Base-by-base conservation (phyloP, 1,140 invertebrate genomes). In the Rhopalosiphum padi region DNA sequence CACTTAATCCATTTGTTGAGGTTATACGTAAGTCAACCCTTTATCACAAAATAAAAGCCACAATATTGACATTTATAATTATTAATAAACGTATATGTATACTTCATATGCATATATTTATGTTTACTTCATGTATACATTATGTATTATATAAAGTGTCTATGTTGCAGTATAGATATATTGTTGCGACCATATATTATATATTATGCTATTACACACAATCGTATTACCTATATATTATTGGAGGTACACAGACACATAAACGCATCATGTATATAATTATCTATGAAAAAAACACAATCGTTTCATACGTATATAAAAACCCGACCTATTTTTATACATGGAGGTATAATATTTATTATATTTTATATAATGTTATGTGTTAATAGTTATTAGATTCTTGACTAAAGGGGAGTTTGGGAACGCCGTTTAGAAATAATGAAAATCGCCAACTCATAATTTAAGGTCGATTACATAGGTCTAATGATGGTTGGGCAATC, bases 371-470 rank as follows among this genome's bases (percentile, higher is more conserved):
- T 11, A 35, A 77, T 41, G 7, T 43, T 41, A 25, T 25, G 83
- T 85, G 41, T 9, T 85, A 43, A 85, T 9, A 41, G 41, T 85
- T 85, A 85, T 85, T 85, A 85, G 23, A 85, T 85, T 41, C 9
- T 43, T 43, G 83, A 43, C 37, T 3, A 25, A 5, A 23, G 37
- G 37, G 37, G 82, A 37, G 35, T 83, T 23, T 37, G 37, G 8
- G 82, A 2, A 85, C 8, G 37, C 15, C 23, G 41, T 43, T 41
- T 41, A 85, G 8, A 85, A 85, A 85, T 41, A 85, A 85, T 41
- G 23, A 85, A 85, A 85, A 85, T 85, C 3, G 83, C 83, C 83
- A 41, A 85, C 37, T 85, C 83, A 85, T 85, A 37, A 41, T 85
- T 85, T 41, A 85, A 85, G 83, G 83, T 43, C 83, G 83, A 25